Evolutionary conservation across 2,113 vertebrate species (phyloP), one percentile per base, ranked within the genome.

Genomic region (Zosterops borbonicus): DNA sequence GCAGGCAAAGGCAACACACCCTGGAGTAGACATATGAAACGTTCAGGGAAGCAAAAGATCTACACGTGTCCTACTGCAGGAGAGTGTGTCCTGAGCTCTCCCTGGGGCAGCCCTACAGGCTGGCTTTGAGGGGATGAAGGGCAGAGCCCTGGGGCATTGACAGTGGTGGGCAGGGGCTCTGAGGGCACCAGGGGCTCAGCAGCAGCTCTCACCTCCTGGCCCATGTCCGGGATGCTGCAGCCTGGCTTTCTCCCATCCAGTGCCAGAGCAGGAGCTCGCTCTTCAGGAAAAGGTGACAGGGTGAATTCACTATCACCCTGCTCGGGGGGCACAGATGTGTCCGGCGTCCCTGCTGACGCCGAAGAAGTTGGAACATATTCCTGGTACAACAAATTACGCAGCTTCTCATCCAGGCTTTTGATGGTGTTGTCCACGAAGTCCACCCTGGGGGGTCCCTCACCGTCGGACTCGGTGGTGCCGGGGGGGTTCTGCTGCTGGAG

Each of bases 381-480:
- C 97, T 99, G 99, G 96, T 99, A 99, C 9, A 99, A 98, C 74
- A 99, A 96, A 67, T 99, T 99, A 78, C 99, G 98, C 41, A 99
- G 94, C 87, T 99, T 99, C 97, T 99, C 99, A 14, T 99, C 99
- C 8, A 99, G 97, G 35, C 99, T 99, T 97, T 99, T 99, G 68
- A 99, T 99, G 2, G 99, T 99, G 96, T 98, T 99, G 97, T 99
- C 99, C 24, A 99, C 98, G 5, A 99, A 99, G 94, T 98, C 98
- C 19, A 99, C 98, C 29, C 99, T 96, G 19, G 98, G 98, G 0
- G 98, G 98, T 4, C 99, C 99, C 96, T 99, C 99, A 2, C 98
- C 98, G 1, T 99, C 99, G 0, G 99, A 99, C 94, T 99, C 99
- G 1, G 97, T 88, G 0, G 98, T 95, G 20, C 97, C 97, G 0